phyloP scores from a whole-genome alignment of 2,797 vertebrate genomes.

The Hozukius guyotensis region DNA sequence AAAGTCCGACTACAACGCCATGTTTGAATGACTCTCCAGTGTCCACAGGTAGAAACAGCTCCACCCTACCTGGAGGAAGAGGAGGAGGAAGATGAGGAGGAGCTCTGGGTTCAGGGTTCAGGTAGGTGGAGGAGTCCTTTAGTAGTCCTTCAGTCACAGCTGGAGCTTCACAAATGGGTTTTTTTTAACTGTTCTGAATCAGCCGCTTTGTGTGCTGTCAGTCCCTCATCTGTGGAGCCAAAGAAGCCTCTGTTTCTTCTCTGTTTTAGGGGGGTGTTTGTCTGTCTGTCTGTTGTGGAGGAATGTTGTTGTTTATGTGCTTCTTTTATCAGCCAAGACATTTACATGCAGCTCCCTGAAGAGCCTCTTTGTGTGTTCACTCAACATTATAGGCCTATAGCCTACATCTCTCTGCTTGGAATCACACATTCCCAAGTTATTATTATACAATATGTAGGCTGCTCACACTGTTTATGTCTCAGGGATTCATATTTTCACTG shows the following conservation, averaged over 20 bases:
- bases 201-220: constrained; percentile 44
- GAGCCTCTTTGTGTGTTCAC: constrained; percentile 3
- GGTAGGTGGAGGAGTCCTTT: not conserved
- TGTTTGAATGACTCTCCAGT: not conserved
- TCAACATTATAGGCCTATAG: not conserved
- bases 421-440: not conserved
- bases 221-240: not conserved
- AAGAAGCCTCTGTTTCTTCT: constrained; percentile 25
- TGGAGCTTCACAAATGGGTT: not conserved
- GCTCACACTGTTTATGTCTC: not conserved
- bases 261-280: constrained; percentile 10
- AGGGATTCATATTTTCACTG: not conserved
- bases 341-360: constrained; percentile 19
- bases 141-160: not conserved
- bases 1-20: constrained; percentile 6
- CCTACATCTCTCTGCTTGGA: not conserved
- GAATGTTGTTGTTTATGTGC: constrained; percentile 41
- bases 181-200: constrained; percentile 37
- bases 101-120: not conserved
- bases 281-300: constrained; percentile 20
- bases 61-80: constrained; percentile 23
- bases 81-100: not conserved
- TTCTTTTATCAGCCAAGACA: constrained; percentile 1
- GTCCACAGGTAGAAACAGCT: constrained; percentile 40
- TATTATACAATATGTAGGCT: not conserved